Evolutionary conservation across 2,888 invertebrate genomes (phyloP), one percentile per base, ranked within the genome.

Genomic region (Netelia melanura): DNA sequence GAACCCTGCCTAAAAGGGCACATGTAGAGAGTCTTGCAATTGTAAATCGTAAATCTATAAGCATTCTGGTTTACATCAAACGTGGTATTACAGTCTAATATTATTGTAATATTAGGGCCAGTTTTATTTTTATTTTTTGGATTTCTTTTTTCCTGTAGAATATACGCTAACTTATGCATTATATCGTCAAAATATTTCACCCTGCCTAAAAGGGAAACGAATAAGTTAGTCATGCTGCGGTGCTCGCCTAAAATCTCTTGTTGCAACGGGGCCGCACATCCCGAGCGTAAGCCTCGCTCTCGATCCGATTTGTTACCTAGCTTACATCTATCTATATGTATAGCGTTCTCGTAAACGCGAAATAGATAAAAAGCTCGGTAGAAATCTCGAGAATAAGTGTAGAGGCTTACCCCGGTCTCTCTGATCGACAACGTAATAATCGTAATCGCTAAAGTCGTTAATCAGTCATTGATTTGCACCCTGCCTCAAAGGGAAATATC

Each of bases 1-100:
- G 79, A 87, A 90, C 91, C 92, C 91, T 91, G 91, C 92, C 83
- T 91, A 52, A 92, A 92, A 91, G 91, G 91, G 91, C 30, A 92
- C 84, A 80, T 89, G 91, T 92, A 91, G 91, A 92, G 92, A 91
- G 92, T 91, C 91, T 54, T 90, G 90, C 90, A 91, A 91, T 90
- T 89, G 89, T 88, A 88, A 86, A 83, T 68, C 56, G 65, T 17
- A 56, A 61, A 74, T 67, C 52, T 65, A 76, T 56, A 75, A 8
- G n/a, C n/a, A 25, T 21, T 21, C 17, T 23, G 14, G 43, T 30
- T 30, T 56, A 44, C 48, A 44, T 30, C 5, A 30, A 30, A 54
- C 14, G 14, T 54, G 52, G 52, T 78, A 21, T 17, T 54, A 65
- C 52, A 76, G 38, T 23, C 38, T 58, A 67, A 67, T 48, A 56